Evolutionary conservation across 2,888 invertebrate species (phyloP), one percentile per base, ranked within the genome.

Genomic region (Andrena marginata): DNA sequence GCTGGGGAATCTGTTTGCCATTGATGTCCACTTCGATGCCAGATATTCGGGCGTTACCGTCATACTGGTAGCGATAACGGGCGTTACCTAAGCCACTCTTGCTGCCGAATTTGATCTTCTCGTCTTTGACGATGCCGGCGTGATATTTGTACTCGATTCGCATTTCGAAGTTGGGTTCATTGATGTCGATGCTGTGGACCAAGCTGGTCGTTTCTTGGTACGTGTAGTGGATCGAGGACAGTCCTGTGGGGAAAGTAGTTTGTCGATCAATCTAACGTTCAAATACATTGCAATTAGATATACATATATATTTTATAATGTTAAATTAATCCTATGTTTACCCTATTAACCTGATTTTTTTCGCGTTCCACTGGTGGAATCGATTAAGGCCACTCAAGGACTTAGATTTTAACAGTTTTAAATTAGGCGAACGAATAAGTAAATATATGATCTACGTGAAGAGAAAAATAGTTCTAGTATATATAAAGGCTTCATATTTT

Each of bases 101-200:
- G 3, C 97, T 96, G 76, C 97, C 97, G 91, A 97, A 98, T 91
- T 97, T 97, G 90, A 98, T 95, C 91, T 97, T 97, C 92, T 98
- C 97, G 87, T 98, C 98, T 93, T 98, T 98, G 7, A 98, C 94
- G 78, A 98, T 97, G 0, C 98, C 98, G 0, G 98, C 97, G 92
- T 98, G 98, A 91, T 98, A 98, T 91, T 97, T 98, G 93, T 97
- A 98, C 90, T 98, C 98, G 85, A 98, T 97, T 85, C 97, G 97
- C 87, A 98, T 95, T 93, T 98, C 98, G 92, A 98, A 98, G 87
- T 98, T 97, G 0, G 98, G 97, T 89, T 98, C 98, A 33, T 97
- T 96, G 1, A 98, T 97, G 92, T 98, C 98, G n/a, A 98, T 96
- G 80, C 96, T 97, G 92, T 97, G 98, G 0, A 98, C 96, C 16